Evolutionary conservation across 2,113 vertebrate genomes (phyloP).

Genomic region (Stigmatopora nigra): DNA sequence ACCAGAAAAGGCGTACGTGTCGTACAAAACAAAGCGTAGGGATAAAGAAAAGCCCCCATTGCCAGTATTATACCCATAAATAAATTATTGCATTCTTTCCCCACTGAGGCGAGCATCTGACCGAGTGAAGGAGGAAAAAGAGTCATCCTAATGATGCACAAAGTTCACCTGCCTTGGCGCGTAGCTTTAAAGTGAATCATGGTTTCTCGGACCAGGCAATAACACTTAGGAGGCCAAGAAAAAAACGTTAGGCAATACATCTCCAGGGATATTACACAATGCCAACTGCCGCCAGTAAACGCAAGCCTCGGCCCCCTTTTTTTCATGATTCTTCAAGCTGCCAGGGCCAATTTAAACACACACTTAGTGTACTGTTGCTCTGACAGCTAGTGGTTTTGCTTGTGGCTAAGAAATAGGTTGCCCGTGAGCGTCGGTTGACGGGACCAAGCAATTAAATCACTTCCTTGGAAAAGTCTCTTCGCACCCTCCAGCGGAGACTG

Average conservation of each 20-base stretch:
- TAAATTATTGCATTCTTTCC: slow-evolving; percentile 1
- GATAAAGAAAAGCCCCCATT: neutral
- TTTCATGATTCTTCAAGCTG: slow-evolving; percentile 40
- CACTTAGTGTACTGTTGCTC: slow-evolving; percentile 6
- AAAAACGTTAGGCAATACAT: slow-evolving; percentile 27
- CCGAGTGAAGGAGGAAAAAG: neutral
- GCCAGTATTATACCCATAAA: slow-evolving; percentile 4
- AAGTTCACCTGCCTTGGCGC: slow-evolving; percentile 10
- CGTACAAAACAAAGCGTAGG: neutral
- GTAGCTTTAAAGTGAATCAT: slow-evolving; percentile 12
- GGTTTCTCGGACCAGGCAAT: slow-evolving; percentile 9
- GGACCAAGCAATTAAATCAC: slow-evolving; percentile 64
- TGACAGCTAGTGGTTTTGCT: slow-evolving; percentile 37
- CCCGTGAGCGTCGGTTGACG: slow-evolving; percentile 40
- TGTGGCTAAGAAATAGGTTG: slow-evolving; percentile 60
- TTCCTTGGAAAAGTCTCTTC: slow-evolving; percentile 25
- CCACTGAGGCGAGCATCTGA: neutral
- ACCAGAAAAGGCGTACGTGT: neutral
- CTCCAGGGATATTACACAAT: slow-evolving; percentile 22
- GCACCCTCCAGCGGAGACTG: slow-evolving; percentile 29
- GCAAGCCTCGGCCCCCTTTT: slow-evolving; percentile 39
- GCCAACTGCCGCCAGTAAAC: slow-evolving; percentile 38
- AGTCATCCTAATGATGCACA: neutral
- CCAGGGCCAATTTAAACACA: slow-evolving; percentile 48
- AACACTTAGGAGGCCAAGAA: slow-evolving; percentile 18